A percentile compares a stretch with the other conserved stretches of the same genome.
These are phyloP conservation scores for Molossus molossus DNA, from an alignment of 2,797 vertebrate species.

Conservation along the genomic window DNA sequence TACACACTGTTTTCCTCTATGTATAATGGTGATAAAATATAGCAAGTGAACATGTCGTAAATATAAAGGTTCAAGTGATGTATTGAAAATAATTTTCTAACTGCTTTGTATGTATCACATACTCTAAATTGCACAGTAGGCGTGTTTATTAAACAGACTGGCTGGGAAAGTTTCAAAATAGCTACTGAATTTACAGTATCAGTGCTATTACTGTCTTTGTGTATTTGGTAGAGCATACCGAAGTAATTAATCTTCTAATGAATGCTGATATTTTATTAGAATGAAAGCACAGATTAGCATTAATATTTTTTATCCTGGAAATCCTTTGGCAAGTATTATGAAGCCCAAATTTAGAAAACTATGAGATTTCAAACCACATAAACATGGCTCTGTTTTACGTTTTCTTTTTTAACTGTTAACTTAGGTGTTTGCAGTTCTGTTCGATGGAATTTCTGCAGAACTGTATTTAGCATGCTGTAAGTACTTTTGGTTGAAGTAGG, in stretches of 20 bases:
- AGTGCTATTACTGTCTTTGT: slow-evolving; percentile 89
- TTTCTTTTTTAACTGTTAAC: slow-evolving; percentile 88
- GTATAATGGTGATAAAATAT: slow-evolving; percentile 91
- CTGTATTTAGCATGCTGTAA: slow-evolving; percentile 90
- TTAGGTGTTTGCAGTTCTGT: slow-evolving; percentile 88
- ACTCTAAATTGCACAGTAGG: slow-evolving; percentile 91
- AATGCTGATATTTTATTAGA: slow-evolving; percentile 91
- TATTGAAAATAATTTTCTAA: slow-evolving; percentile 92
- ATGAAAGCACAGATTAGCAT: slow-evolving; percentile 91
- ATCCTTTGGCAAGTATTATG: slow-evolving; percentile 83
- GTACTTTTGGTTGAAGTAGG: slow-evolving; percentile 90
- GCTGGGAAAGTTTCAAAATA: slow-evolving; percentile 85
- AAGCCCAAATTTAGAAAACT: slow-evolving; percentile 89
- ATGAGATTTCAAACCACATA: slow-evolving; percentile 87
- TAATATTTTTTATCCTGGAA: slow-evolving; percentile 90
- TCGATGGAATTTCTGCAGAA: slow-evolving; percentile 86
- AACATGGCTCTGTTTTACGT: slow-evolving; percentile 87
- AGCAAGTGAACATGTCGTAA: slow-evolving; percentile 91
- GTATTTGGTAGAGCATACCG: slow-evolving; percentile 89
- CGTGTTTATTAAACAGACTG: slow-evolving; percentile 90
- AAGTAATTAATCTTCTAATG: slow-evolving; percentile 90
- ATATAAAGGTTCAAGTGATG: slow-evolving; percentile 91
- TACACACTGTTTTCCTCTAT: slow-evolving; percentile 90
- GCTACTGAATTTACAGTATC: slow-evolving; percentile 88
- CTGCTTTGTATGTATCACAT: slow-evolving; percentile 91